Base-by-base conservation (phyloP, 2,113 vertebrate species). In the Rattus rattus region DNA sequence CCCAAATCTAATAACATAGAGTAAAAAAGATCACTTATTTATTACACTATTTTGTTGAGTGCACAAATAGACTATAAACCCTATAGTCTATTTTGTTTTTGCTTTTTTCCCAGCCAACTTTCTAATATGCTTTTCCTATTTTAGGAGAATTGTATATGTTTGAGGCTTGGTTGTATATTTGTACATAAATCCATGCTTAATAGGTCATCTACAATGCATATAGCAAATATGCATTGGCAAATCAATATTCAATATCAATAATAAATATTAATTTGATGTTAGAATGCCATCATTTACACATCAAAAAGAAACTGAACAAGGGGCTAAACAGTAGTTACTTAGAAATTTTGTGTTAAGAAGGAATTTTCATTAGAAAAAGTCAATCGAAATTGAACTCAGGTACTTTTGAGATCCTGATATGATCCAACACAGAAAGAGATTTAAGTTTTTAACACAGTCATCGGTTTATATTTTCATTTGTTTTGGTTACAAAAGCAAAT, bases 401-500 rank as follows among this genome's bases (percentile, higher is more conserved):
- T 22, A n/a, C 14, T 93, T 75, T 26, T 85, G 52, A 93, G 8
- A 59, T 47, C 61, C 56, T 85, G 69, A 67, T 81, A 39, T 0
- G 59, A 80, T 17, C 26, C 28, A 88, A 69, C 9, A 80, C n/a
- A 80, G 43, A 92, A 36, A 67, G 20, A 69, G 28, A 80, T 65
- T 92, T 52, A 49, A 92, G 19, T 36, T 73, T 70, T 49, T 89
- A 86, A 91, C 77, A 59, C 69, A 65, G 54, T 24, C 49, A 94
- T 69, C 0, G 1, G 54, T 91, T 93, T 67, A 22, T 94, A 52
- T 67, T 85, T 88, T 79, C 17, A 73, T 4, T 69, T 43, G 54
- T 96, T 84, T 93, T 73, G 43, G 61, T 79, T 92, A 75, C 75
- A 54, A 90, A 94, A 94, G 7, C 28, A 79, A 36, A 91, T 54